Percentiles rank a stretch among this genome's conserved stretches.
Conservation (phyloP, 2,113 vertebrate species). For the Lophius piscatorius region DNA sequence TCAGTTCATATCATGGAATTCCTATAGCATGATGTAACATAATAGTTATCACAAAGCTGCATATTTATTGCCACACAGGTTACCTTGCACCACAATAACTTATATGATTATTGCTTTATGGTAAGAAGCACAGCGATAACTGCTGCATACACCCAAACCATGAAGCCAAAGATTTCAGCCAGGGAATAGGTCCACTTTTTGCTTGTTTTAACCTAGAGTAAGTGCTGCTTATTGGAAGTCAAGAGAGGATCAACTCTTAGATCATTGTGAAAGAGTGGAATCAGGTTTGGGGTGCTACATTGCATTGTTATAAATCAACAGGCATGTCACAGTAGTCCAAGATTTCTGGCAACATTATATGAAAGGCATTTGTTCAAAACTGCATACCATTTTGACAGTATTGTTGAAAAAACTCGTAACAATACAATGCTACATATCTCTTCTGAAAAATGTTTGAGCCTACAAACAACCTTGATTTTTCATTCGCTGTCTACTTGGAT, state of each 20-base stretch:
- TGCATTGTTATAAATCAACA: conserved; percentile 59
- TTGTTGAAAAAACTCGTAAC: conserved; percentile 53
- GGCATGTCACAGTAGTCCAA: conserved; percentile 55
- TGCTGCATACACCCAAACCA: conserved; percentile 67
- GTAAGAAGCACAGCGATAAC: conserved; percentile 68
- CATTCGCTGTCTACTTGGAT: conserved; percentile 25
- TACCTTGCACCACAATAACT: conserved; percentile 72
- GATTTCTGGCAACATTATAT: conserved; percentile 49
- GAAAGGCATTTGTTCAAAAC: conserved; percentile 62
- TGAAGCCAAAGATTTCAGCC: conserved; percentile 70
- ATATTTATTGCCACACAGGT: conserved; percentile 77
- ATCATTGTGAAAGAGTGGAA: conserved; percentile 53
- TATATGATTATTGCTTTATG: conserved; percentile 79
- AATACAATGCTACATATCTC: conserved; percentile 75
- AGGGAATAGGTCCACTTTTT: conserved; percentile 40
- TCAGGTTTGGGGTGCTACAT: conserved; percentile 74
- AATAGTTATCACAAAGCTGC: conserved; percentile 70
- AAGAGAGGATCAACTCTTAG: conserved; percentile 39
- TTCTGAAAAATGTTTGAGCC: conserved; percentile 48
- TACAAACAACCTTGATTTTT: conserved; percentile 29
- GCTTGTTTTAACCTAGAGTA: conserved; percentile 42
- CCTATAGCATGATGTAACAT: conserved; percentile 62
- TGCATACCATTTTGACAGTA: conserved; percentile 63
- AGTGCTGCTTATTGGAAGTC: conserved; percentile 61
- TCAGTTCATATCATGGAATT: conserved; percentile 36